These are phyloP conservation scores for Calameuta filiformis DNA, from an alignment of 2,888 invertebrate genomes.

Conservation along the genomic window DNA sequence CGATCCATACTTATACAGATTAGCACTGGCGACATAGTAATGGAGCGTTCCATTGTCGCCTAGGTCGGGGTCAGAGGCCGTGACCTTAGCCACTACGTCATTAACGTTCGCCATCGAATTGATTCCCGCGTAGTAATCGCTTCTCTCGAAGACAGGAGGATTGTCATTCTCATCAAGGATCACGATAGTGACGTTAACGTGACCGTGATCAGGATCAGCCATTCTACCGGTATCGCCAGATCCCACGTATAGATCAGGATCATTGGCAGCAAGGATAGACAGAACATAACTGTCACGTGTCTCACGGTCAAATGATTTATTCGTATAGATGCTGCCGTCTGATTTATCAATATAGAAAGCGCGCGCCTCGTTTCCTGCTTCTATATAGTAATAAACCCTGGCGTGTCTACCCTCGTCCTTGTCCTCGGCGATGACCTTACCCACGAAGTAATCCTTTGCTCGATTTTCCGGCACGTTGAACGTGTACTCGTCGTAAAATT, in stretches of 20 bases:
- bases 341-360: constrained; percentile 83
- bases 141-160: constrained; percentile 77
- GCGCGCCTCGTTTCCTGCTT: constrained; percentile 80
- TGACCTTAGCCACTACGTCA: constrained; percentile 79
- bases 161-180: constrained; percentile 89
- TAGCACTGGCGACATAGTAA: constrained; percentile 85
- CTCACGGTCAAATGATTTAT: constrained; percentile 86
- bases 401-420: constrained; percentile 85
- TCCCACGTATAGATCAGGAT: constrained; percentile 77
- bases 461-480: constrained; percentile 80
- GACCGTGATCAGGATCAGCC: constrained; percentile 71
- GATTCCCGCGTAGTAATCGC: constrained; percentile 77
- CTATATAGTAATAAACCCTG: constrained; percentile 85
- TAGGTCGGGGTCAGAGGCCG: constrained; percentile 85
- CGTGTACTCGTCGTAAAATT: constrained; percentile 77
- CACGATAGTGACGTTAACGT: constrained; percentile 77
- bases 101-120: constrained; percentile 83
- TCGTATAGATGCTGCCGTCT: constrained; percentile 83
- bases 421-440: constrained; percentile 79
- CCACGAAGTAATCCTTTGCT: constrained; percentile 65
- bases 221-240: constrained; percentile 54
- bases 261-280: constrained; percentile 85
- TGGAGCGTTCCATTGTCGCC: constrained; percentile 85
- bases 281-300: constrained; percentile 78
- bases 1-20: constrained; percentile 83